Evolutionary conservation across 2,888 invertebrate genomes (phyloP), one percentile per base, ranked within the genome.

Genomic region (Meghimatium bilineatum): DNA sequence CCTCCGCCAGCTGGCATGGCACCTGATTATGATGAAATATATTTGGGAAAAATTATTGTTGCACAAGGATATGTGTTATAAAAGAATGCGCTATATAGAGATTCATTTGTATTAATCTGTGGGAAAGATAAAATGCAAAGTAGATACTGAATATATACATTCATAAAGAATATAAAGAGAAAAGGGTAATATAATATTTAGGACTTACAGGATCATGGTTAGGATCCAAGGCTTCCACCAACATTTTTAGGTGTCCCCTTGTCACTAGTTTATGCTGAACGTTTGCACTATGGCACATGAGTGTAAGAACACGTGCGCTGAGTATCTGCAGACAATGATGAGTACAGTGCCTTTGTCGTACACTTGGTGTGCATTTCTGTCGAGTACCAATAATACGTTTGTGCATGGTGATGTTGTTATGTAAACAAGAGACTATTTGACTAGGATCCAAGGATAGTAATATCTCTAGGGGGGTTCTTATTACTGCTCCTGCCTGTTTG

Each of bases 291-390:
- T 95, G 95, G 86, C 95, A 94, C 93, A 95, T 94, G 90, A 95
- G 95, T 44, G 95, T 94, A 81, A 95, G 93, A 78, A 95, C 94
- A 77, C 95, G 93, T 67, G 95, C 95, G 88, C 95, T 95, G 82
- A 95, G 93, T 78, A 95, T 94, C 92, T 95, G 95, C 77, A 95
- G 93, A 91, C 95, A 95, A 90, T 95, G 95, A 88, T 95, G 94
- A 87, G 94, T 95, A 91, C 95, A 95, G 90, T 95, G 94, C 67
- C 95, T 94, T 94, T 94, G 95, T 88, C 95, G 94, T 86, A 95
- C 91, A 88, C 95, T 95, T 36, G 95, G 95, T 82, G 95, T 95
- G 91, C 95, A 95, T 89, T 95, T 95, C 89, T 95, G 95, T 84
- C 95, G 94, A 78, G 95, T 94, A 76, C 95, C 95, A 72, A 95